Evolutionary conservation across 2,888 invertebrate genomes (phyloP).

Genomic region (Gibbula magus): DNA sequence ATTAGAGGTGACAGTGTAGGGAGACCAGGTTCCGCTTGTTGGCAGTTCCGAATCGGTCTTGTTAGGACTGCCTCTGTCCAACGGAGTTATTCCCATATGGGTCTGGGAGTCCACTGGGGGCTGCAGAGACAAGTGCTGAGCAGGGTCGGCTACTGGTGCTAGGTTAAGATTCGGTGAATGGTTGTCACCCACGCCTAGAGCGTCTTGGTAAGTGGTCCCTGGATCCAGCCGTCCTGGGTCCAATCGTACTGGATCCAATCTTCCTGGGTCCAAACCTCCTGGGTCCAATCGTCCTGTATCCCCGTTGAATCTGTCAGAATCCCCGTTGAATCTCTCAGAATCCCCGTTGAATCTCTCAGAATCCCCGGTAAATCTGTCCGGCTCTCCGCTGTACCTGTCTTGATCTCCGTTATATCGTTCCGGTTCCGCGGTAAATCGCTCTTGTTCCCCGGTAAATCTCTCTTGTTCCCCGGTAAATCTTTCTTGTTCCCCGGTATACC

Average conservation of each 20-base stretch:
- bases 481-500: not conserved
- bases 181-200: not conserved
- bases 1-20: not conserved
- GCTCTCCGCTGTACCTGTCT: too few relatives aligned
- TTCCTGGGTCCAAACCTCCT: too few relatives aligned
- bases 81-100: not conserved
- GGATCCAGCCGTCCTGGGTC: too few relatives aligned
- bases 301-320: too few relatives aligned
- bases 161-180: not conserved
- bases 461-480: not conserved
- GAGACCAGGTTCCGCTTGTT: not conserved
- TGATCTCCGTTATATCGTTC: too few relatives aligned
- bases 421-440: not conserved
- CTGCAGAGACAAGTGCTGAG: not conserved
- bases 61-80: not conserved
- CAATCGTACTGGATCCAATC: too few relatives aligned
- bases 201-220: not conserved
- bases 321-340: too few relatives aligned
- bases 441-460: not conserved
- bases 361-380: too few relatives aligned
- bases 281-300: too few relatives aligned
- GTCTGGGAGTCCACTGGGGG: not conserved
- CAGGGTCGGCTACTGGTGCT: not conserved
- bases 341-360: too few relatives aligned
- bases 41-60: conserved; percentile 1